A percentile compares a stretch with the other conserved stretches of the same genome.
These are phyloP conservation scores for Heliothis subflexa DNA, from an alignment of 1,140 invertebrate species.

Conservation along the genomic window DNA sequence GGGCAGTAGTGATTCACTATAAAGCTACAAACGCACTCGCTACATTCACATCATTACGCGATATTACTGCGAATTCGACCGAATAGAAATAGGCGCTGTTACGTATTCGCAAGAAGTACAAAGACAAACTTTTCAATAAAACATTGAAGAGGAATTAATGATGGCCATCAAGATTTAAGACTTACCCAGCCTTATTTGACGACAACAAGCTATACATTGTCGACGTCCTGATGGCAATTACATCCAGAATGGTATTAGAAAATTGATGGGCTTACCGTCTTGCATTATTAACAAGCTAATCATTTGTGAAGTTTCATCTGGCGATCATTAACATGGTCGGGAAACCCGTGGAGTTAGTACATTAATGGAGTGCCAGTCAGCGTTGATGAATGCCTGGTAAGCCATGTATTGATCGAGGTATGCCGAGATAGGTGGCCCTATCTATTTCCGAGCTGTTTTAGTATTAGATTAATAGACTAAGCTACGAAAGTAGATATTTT, in stretches of 20 bases:
- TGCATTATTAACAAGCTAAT: conserved; percentile 18
- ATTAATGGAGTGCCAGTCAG: conserved; percentile 37
- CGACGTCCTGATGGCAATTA: conserved; percentile 3
- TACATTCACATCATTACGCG: neutral
- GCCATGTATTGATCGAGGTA: conserved; percentile 1
- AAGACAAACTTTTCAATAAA: conserved; percentile 11
- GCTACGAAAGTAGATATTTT: too few relatives aligned
- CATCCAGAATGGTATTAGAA: conserved; percentile 9
- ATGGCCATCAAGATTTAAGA: neutral
- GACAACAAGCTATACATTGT: neutral
- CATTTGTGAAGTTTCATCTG: conserved; percentile 12
- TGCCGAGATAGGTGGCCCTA: conserved; percentile 17
- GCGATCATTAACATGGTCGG: conserved; percentile 23
- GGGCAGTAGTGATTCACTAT: conserved; percentile 19
- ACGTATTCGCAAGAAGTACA: neutral
- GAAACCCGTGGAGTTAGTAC: neutral
- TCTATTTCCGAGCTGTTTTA: conserved; percentile 20
- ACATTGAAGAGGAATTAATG: conserved; percentile 8
- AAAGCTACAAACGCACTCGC: conserved; percentile 10
- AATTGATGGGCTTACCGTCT: conserved; percentile 10
- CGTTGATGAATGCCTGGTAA: conserved; percentile 28
- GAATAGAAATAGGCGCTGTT: neutral
- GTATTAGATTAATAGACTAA: neutral
- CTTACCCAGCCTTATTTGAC: conserved; percentile 15
- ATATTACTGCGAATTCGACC: neutral